These are phyloP conservation scores for Drosophila mimica DNA, from an alignment of 2,888 invertebrate species.

Conservation along the genomic window DNA sequence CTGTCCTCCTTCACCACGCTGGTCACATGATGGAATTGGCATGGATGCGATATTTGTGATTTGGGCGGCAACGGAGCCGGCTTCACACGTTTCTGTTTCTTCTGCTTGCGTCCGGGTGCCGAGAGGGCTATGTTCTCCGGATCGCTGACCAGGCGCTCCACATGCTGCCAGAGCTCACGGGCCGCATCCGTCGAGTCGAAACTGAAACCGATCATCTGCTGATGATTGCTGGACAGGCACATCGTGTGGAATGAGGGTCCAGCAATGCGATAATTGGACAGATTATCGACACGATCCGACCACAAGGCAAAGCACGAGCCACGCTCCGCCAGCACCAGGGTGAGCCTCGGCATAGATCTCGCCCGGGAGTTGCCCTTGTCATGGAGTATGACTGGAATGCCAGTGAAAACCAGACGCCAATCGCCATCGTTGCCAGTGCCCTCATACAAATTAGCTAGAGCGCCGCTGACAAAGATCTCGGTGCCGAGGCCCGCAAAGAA, in stretches of 20 bases:
- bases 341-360: slow-evolving; percentile 88
- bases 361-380: slow-evolving; percentile 91
- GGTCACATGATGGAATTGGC: slow-evolving; percentile 93
- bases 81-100: slow-evolving; percentile 86
- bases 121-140: slow-evolving; percentile 92
- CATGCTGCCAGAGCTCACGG: slow-evolving; percentile 89
- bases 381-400: slow-evolving; percentile 91
- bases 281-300: slow-evolving; percentile 92
- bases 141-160: slow-evolving; percentile 90
- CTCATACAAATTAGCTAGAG: slow-evolving; percentile 90
- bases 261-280: slow-evolving; percentile 90
- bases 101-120: slow-evolving; percentile 88
- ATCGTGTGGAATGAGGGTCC: slow-evolving; percentile 93
- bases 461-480: slow-evolving; percentile 91
- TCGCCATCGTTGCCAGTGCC: slow-evolving; percentile 87
- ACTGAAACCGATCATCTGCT: slow-evolving; percentile 91
- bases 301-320: slow-evolving; percentile 93
- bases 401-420: slow-evolving; percentile 91
- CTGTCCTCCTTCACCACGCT: slow-evolving; percentile 90
- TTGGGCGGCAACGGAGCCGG: slow-evolving; percentile 89
- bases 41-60: slow-evolving; percentile 93
- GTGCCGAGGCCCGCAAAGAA: slow-evolving; percentile 92
- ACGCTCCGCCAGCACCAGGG: slow-evolving; percentile 90
- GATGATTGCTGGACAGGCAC: slow-evolving; percentile 91
- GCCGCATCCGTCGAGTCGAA: slow-evolving; percentile 92